Conservation (phyloP, 2,888 invertebrate genomes). For the Agrochola circellaris region DNA sequence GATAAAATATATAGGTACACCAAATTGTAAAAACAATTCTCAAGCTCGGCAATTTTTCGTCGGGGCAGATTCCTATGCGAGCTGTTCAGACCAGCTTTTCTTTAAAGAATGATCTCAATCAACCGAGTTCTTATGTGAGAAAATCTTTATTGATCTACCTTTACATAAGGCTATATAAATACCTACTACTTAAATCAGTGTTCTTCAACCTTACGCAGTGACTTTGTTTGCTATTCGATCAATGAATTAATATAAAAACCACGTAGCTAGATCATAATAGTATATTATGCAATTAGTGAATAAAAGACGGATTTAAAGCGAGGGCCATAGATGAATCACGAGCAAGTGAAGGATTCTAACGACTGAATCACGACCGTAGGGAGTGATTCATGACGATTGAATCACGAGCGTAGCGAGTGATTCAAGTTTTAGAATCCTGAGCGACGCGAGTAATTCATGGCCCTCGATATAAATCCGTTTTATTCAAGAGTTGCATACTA, state of each 20-base stretch:
- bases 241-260: background rate
- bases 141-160: background rate
- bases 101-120: background rate
- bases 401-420: too few relatives aligned
- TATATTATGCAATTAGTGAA: too few relatives aligned
- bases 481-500: too few relatives aligned
- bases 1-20: too few relatives aligned
- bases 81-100: background rate
- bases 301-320: too few relatives aligned
- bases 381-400: too few relatives aligned
- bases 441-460: too few relatives aligned
- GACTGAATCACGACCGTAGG: too few relatives aligned
- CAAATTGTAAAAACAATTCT: background rate
- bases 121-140: background rate
- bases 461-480: too few relatives aligned
- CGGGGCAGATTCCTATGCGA: background rate
- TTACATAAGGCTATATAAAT: background rate
- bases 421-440: too few relatives aligned
- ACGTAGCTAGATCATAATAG: background rate
- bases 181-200: background rate
- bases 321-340: too few relatives aligned
- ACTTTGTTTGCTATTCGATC: background rate
- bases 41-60: background rate
- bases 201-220: background rate
- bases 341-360: too few relatives aligned